Base-by-base conservation (phyloP, 2,797 vertebrate species). In the Megaceryle alcyon region DNA sequence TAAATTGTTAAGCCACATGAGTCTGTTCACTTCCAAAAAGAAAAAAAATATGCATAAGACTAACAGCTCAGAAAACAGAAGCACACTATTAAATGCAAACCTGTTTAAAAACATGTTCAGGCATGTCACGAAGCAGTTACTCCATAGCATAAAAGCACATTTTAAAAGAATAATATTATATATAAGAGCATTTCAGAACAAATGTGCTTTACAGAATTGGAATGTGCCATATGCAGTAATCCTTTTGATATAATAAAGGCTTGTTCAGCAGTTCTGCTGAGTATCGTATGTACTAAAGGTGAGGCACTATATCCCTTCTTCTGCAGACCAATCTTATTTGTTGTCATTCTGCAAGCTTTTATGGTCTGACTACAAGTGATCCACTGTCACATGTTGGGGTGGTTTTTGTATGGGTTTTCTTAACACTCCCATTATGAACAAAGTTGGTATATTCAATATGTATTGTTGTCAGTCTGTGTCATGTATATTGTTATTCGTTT, bases 331-430 rank as follows among this genome's bases (percentile, higher is more conserved):
- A 19, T 48, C 18, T 39, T 80, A 13, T 65, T 57, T 79, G 8
- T 1, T 9, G 19, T 21, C 13, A 7, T 41, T 88, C 18, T 66
- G 35, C 28, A 28, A n/a, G 7, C 11, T 59, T 66, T 51, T 41
- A 3, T 66, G 10, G 25, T 3, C 3, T 26, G 13, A 61, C 31
- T 61, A 14, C 9, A 25, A 35, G 33, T 44, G n/a, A 64, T 48
- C 21, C 2, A 2, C 37, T 75, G 49, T 93, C 23, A 51, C 5
- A 4, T 31, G 13, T 29, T 66, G 25, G 26, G 1, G 0, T 0
- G 22, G 20, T 9, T 6, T 69, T 59, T 56, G 3, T 31, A 10
- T 63, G 3, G 2, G 6, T 73, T 63, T 77, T 86, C 22, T 73
- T 77, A 80, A 83, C 3, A 4, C 41, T 25, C 4, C 7, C 3